Percentiles rank a stretch among this genome's conserved stretches.
These are phyloP conservation scores for Drosophila takahashii DNA, from an alignment of 1,140 invertebrate genomes.

Conservation along the genomic window DNA sequence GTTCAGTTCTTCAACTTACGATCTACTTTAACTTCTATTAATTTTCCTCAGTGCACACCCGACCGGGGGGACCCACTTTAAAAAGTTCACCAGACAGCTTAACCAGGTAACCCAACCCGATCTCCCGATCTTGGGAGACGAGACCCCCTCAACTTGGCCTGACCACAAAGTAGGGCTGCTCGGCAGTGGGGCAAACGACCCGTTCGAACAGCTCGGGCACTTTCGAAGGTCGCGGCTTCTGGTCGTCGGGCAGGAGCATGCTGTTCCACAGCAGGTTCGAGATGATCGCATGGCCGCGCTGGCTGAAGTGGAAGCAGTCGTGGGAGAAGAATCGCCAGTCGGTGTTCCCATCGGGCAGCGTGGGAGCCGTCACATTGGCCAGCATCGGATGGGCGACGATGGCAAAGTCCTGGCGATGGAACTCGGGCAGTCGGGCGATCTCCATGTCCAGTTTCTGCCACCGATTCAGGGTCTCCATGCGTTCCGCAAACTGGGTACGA, in stretches of 20 bases:
- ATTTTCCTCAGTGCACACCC: slow-evolving; percentile 6
- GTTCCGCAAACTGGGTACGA: slow-evolving; percentile 39
- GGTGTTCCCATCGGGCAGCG: slow-evolving; percentile 71
- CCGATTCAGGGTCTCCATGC: slow-evolving; percentile 76
- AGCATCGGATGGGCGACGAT: slow-evolving; percentile 87
- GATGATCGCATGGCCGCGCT: slow-evolving; percentile 86
- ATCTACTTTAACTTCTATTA: neutral
- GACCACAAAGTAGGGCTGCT: slow-evolving; percentile 61
- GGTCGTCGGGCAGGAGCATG: slow-evolving; percentile 85
- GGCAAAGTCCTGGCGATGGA: slow-evolving; percentile 86
- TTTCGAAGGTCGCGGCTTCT: slow-evolving; percentile 36
- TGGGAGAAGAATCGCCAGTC: slow-evolving; percentile 88
- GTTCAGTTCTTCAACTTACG: neutral
- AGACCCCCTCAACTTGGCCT: slow-evolving; percentile 50
- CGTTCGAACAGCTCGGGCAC: slow-evolving; percentile 34
- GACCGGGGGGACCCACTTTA: neutral
- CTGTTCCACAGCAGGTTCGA: slow-evolving; percentile 88
- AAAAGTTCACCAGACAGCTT: neutral
- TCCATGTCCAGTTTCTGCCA: slow-evolving; percentile 84
- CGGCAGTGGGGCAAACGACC: slow-evolving; percentile 52
- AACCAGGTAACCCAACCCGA: slow-evolving; percentile 11
- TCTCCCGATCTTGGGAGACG: neutral
- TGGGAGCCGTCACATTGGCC: slow-evolving; percentile 83
- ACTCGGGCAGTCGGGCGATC: slow-evolving; percentile 76
- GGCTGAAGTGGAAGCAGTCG: slow-evolving; percentile 91